These are phyloP conservation scores for Cichlasoma orientale DNA, from an alignment of 2,797 vertebrate genomes.

Conservation along the genomic window DNA sequence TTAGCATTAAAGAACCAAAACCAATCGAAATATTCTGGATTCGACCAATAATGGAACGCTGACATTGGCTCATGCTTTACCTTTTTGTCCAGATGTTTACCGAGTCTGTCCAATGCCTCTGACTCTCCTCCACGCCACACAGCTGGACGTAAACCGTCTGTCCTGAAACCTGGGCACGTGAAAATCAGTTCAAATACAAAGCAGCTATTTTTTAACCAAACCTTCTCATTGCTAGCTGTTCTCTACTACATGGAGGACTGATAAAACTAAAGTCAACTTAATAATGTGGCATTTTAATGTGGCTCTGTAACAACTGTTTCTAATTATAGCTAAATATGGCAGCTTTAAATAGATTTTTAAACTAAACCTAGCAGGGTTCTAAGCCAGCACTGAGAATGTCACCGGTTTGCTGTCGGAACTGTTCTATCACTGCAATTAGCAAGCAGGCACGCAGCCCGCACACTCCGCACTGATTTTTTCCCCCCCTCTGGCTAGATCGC, in stretches of 20 bases:
- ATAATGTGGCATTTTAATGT: background rate
- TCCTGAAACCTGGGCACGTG: slow-evolving; percentile 87
- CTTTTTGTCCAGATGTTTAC: slow-evolving; percentile 96
- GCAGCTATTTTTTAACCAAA: background rate
- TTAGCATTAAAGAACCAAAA: background rate
- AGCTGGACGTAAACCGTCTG: slow-evolving; percentile 81
- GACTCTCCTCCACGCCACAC: slow-evolving; percentile 95
- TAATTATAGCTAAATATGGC: background rate
- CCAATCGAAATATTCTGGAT: background rate
- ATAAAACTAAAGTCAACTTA: background rate
- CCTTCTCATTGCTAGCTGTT: background rate
- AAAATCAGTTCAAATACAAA: background rate
- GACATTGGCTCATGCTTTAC: slow-evolving; percentile 64
- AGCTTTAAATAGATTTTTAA: no score
- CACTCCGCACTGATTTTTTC: no score
- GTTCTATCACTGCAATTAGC: no score
- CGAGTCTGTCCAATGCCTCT: slow-evolving; percentile 91
- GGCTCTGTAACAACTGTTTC: no score
- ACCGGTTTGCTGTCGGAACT: no score
- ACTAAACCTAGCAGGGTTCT: no score
- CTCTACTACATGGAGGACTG: background rate
- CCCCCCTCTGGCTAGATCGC: no score
- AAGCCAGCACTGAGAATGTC: no score
- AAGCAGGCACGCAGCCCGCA: no score
- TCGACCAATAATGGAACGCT: background rate